A percentile compares a stretch with the other conserved stretches of the same genome.
Conservation (phyloP, 2,113 vertebrate genomes). For the Periophthalmodon schlosseri region DNA sequence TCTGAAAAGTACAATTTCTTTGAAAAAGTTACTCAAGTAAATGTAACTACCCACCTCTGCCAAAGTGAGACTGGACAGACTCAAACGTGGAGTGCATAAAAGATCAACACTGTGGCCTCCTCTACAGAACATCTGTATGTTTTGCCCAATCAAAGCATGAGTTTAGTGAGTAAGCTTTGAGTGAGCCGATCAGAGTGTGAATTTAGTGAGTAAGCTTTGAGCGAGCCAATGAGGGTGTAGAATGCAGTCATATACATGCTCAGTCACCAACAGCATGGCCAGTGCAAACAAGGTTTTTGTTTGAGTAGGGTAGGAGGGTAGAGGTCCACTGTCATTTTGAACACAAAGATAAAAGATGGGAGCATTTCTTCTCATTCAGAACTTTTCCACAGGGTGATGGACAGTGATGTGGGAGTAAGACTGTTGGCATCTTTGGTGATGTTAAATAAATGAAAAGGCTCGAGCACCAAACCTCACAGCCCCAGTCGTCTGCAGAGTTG, state of each 20-base stretch:
- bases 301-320: too few relatives aligned
- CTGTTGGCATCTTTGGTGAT: slow-evolving; percentile 10
- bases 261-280: too few relatives aligned
- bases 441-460: neutral
- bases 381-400: neutral
- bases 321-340: too few relatives aligned
- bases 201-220: neutral
- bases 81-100: neutral
- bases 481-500: slow-evolving; percentile 41
- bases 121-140: neutral
- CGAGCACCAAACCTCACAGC: neutral
- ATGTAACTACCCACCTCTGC: too few relatives aligned
- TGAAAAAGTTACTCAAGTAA: too few relatives aligned
- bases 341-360: neutral
- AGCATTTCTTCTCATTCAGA: neutral
- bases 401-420: neutral
- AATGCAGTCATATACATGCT: neutral
- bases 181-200: neutral
- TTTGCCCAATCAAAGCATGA: neutral
- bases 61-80: neutral
- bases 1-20: too few relatives aligned
- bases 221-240: neutral
- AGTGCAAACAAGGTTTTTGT: too few relatives aligned
- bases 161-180: neutral
- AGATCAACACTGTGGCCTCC: neutral